A percentile compares a stretch with the other conserved stretches of the same genome.
Conservation (phyloP, 1,140 invertebrate genomes). For the Neodiprion pinetum region DNA sequence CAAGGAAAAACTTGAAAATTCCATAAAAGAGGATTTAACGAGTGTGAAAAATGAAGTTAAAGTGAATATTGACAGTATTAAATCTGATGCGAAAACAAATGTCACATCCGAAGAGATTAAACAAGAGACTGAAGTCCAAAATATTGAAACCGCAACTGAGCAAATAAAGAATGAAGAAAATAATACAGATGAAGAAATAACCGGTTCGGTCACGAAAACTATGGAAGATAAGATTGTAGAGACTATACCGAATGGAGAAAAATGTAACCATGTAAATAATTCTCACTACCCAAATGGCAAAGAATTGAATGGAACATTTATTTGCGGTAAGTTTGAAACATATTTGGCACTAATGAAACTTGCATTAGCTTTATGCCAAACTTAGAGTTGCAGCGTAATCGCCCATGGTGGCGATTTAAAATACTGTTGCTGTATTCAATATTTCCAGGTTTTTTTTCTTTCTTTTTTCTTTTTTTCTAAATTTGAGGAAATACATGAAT, state of each 20-base stretch:
- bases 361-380: too few relatives aligned
- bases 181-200: conserved; percentile 31
- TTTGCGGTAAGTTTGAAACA: conserved; percentile 43
- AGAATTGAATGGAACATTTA: conserved; percentile 57
- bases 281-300: conserved; percentile 51
- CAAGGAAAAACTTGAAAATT: conserved; percentile 49
- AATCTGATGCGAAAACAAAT: conserved; percentile 55
- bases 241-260: conserved; percentile 55
- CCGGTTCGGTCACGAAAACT: conserved; percentile 39
- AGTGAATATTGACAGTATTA: conserved; percentile 50
- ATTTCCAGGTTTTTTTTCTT: too few relatives aligned
- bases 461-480: too few relatives aligned
- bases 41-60: conserved; percentile 34
- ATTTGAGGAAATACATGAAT: too few relatives aligned
- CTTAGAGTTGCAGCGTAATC: too few relatives aligned
- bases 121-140: conserved; percentile 52
- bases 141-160: conserved; percentile 46
- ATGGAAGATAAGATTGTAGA: conserved; percentile 53
- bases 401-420: too few relatives aligned
- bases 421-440: too few relatives aligned
- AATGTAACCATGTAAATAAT: conserved; percentile 57
- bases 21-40: conserved; percentile 36
- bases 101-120: conserved; percentile 57
- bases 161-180: conserved; percentile 46
- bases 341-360: too few relatives aligned